These are phyloP conservation scores for Arnoldichthys spilopterus DNA, from an alignment of 2,797 vertebrate species.

Conservation along the genomic window DNA sequence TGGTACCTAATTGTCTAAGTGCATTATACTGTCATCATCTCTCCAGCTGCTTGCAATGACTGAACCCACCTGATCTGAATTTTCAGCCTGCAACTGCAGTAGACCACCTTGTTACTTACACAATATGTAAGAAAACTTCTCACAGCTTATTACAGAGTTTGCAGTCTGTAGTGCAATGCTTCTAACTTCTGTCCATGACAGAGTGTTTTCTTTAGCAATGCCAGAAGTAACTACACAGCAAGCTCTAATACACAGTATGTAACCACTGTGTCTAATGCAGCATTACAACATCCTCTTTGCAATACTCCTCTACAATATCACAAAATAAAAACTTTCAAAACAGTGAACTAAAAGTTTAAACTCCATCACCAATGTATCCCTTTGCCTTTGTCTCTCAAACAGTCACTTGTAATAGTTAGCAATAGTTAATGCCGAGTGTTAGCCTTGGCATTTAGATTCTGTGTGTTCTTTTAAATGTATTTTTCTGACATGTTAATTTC, in stretches of 20 bases:
- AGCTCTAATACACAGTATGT: no score
- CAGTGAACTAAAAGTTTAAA: no score
- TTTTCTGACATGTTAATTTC: no score
- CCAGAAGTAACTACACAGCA: neutral
- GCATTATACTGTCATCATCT: neutral
- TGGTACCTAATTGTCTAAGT: neutral
- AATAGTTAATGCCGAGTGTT: no score
- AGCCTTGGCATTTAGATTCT: no score
- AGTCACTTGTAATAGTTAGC: no score
- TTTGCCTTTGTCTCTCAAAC: no score
- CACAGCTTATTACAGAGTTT: slow-evolving; percentile 13
- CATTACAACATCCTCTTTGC: neutral
- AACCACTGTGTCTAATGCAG: neutral
- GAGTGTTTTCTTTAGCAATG: neutral
- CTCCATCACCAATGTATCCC: no score
- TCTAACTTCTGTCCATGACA: neutral
- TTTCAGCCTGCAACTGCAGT: slow-evolving; percentile 20
- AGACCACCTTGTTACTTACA: slow-evolving; percentile 28
- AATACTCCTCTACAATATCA: no score
- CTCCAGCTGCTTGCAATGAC: neutral
- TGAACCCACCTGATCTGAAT: neutral
- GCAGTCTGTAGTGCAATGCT: neutral
- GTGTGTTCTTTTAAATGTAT: no score
- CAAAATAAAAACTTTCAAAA: no score
- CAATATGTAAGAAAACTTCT: slow-evolving; percentile 28